Evolutionary conservation across 1,140 invertebrate species (phyloP).

Genomic region (Eriosoma lanigerum): DNA sequence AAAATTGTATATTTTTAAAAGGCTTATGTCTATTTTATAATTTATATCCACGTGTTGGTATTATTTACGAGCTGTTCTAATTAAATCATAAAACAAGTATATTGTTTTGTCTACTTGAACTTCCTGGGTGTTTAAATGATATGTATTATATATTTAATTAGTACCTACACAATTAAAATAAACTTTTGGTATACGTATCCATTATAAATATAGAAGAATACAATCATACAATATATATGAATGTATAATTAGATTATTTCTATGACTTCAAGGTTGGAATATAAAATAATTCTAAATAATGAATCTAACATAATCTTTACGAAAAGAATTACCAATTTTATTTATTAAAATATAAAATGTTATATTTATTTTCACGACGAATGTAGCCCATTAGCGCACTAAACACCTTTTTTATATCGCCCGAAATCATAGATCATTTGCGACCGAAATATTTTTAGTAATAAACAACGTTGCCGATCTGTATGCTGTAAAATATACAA

Average conservation of each 20-base stretch:
- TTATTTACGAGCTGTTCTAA: slow-evolving; percentile 13
- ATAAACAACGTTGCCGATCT: too few species aligned
- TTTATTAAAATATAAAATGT: too few species aligned
- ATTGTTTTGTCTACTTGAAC: background rate
- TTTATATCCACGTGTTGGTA: background rate
- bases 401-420: too few species aligned
- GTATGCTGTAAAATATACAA: too few species aligned
- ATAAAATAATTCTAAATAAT: too few species aligned
- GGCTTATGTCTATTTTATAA: background rate
- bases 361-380: too few species aligned
- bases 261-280: slow-evolving; percentile 9
- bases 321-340: too few species aligned
- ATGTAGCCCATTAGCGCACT: too few species aligned
- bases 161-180: background rate
- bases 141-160: slow-evolving; percentile 26
- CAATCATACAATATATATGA: background rate
- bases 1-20: background rate
- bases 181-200: background rate
- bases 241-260: background rate
- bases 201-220: background rate
- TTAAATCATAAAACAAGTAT: background rate
- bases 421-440: too few species aligned
- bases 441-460: too few species aligned
- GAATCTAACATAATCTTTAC: too few species aligned
- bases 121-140: background rate